These are phyloP conservation scores for Pyrrhosoma nymphula DNA, from an alignment of 2,888 invertebrate genomes.

Conservation along the genomic window DNA sequence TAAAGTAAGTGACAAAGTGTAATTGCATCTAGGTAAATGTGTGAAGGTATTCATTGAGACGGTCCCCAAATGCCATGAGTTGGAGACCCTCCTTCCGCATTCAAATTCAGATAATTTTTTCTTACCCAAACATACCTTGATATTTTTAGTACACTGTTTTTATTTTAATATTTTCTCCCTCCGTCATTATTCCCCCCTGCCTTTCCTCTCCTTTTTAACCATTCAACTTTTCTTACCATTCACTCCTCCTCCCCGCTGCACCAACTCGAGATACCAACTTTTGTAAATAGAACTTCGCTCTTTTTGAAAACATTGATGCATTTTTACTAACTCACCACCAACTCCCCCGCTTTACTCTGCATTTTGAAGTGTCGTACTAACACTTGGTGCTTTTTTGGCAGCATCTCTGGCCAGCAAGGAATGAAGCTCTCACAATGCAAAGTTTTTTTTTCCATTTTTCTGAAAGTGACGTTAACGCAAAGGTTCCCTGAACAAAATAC, in stretches of 20 bases:
- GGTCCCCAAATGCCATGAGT: no score
- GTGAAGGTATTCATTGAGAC: no score
- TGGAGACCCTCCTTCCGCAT: no score
- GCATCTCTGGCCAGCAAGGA: background rate
- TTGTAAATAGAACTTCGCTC: slow-evolving; percentile 50
- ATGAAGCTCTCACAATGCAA: background rate
- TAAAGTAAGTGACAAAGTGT: no score
- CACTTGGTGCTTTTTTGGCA: background rate
- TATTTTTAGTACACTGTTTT: background rate
- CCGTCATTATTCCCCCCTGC: background rate
- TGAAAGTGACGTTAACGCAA: background rate
- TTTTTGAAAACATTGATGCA: background rate
- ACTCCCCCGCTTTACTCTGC: slow-evolving; percentile 4
- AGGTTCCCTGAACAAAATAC: background rate
- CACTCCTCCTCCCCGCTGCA: background rate
- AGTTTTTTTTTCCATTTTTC: background rate
- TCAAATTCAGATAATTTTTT: background rate
- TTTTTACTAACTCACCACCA: slow-evolving; percentile 35
- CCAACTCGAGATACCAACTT: background rate
- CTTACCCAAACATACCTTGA: background rate
- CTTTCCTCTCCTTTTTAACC: no score
- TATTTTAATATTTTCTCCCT: background rate
- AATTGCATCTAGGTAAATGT: no score
- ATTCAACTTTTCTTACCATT: background rate
- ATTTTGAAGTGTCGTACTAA: slow-evolving; percentile 35